phyloP scores from a whole-genome alignment of 2,888 invertebrate species.

The Eremobia ochroleuca region DNA sequence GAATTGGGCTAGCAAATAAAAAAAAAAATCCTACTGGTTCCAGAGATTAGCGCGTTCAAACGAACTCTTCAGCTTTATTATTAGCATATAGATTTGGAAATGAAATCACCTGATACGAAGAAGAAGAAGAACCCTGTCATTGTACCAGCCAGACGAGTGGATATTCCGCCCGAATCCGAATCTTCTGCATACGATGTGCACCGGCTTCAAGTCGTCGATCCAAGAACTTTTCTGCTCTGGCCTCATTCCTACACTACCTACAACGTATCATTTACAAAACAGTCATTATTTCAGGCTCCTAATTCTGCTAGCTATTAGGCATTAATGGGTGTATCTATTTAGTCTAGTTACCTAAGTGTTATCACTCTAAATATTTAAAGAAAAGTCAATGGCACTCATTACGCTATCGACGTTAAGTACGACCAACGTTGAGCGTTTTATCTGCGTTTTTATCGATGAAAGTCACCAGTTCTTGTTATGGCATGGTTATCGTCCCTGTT shows the following conservation, averaged over 20 bases:
- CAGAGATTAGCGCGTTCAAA: too few species aligned
- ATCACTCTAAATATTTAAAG: conserved; percentile 34
- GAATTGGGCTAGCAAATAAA: not conserved
- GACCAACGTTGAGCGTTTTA: conserved; percentile 52
- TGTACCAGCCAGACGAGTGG: not conserved
- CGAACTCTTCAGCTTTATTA: too few species aligned
- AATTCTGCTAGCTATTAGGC: not conserved
- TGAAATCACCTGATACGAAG: not conserved
- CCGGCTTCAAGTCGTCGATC: not conserved
- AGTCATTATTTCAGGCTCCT: not conserved
- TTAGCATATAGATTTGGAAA: not conserved
- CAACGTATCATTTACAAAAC: not conserved
- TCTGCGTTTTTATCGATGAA: conserved; percentile 62
- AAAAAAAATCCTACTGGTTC: not conserved
- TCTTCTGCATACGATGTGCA: not conserved
- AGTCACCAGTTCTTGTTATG: conserved; percentile 55
- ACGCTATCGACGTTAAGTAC: conserved; percentile 48
- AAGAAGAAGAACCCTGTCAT: not conserved
- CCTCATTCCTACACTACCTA: not conserved
- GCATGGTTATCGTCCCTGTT: conserved; percentile 43
- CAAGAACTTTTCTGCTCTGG: not conserved
- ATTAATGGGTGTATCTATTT: conserved; percentile 6
- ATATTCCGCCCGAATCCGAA: not conserved
- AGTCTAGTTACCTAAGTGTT: not conserved
- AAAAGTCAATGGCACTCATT: conserved; percentile 43